Evolutionary conservation across 1,140 invertebrate species (phyloP).

Genomic region (Archivesica marissinica): DNA sequence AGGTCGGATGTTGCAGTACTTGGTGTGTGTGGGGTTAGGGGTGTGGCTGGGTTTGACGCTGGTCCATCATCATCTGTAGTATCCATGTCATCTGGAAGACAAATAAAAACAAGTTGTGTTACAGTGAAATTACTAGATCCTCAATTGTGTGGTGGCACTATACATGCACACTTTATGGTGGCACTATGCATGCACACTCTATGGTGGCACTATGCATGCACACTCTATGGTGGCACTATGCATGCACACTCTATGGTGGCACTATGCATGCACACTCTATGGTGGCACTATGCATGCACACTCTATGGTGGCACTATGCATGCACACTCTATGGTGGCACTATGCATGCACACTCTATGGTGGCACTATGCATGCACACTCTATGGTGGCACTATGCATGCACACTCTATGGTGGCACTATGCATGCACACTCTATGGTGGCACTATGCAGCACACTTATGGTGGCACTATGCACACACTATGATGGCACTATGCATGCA

Average conservation of each 20-base stretch:
- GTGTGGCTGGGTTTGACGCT: slow-evolving; percentile 43
- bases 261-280: not conserved
- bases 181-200: not conserved
- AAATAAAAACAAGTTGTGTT: not conserved
- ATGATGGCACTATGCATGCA: too few species aligned
- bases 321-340: too few species aligned
- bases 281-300: not conserved
- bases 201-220: not conserved
- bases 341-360: too few species aligned
- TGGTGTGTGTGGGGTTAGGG: slow-evolving; percentile 41
- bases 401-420: too few species aligned
- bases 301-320: too few species aligned
- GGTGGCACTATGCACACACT: too few species aligned
- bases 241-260: not conserved
- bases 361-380: too few species aligned
- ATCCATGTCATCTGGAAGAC: not conserved
- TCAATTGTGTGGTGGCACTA: not conserved
- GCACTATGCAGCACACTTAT: too few species aligned
- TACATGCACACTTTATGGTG: not conserved
- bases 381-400: too few species aligned
- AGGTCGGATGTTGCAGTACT: slow-evolving; percentile 45
- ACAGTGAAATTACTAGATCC: not conserved
- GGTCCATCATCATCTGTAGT: not conserved
- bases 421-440: too few species aligned
- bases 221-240: not conserved